Base-by-base conservation (phyloP, 23 tunicate genomes). In the Clavelina lepadiformis region DNA sequence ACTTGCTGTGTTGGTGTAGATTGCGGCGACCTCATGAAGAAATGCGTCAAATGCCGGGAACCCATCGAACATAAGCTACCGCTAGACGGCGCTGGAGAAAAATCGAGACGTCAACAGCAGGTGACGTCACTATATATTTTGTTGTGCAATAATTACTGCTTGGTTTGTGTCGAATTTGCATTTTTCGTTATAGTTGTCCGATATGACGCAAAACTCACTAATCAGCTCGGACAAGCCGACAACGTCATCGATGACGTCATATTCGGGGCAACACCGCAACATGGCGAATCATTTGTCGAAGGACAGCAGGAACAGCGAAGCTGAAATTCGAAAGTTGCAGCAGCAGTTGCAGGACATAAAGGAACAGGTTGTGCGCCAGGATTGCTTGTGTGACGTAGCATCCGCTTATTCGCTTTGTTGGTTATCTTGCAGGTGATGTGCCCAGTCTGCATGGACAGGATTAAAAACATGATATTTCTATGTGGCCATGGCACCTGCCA, bases 401-500 rank as follows among this genome's bases (percentile, higher is more conserved):
- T 41, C 49, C 13, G 49, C 49, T 41, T 15, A 41, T 15, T 41
- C 13, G 49, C 49, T 15, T 41, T 41, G 11, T 41, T 41, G 15
- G 15, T 41, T 15, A 3, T 31, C 30, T 72, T 79, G 18, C 51
- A 85, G 88, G 94, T 85, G 30, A 79, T 83, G 62, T 93, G 98
- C 65, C 87, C 88, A 3, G 93, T 93, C 41, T 93, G 98, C 44
- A 58, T 93, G 88, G 98, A 93, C 62, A 74, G 86, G 2, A 78
- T 85, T 26, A 85, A 75, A 51, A 93, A 93, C 73, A 83, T 91
- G 78, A 80, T 93, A 28, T 93, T 93, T 37, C 79, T 93, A 1
- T 93, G 98, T 56, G 98, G 98, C 18, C 98, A 93, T 53, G 98
- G 98, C 0, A 74, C 88, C 22, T 93, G 98, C 58, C 98, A 93